A percentile compares a stretch with the other conserved stretches of the same genome.
phyloP scores from a whole-genome alignment of 2,113 vertebrate species.

The Trichomycterus rosablanca region DNA sequence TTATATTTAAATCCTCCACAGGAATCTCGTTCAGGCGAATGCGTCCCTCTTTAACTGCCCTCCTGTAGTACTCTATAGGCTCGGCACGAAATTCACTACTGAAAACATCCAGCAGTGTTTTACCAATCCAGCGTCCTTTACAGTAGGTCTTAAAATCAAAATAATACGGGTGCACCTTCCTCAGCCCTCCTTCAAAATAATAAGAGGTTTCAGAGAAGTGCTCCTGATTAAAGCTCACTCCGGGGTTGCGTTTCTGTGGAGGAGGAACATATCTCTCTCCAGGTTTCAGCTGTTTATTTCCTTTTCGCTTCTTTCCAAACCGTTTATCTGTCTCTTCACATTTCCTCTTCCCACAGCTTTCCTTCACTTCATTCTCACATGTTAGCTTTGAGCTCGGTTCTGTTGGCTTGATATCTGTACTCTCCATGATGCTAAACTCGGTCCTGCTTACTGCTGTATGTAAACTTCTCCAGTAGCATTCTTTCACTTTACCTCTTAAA shows the following conservation, averaged over 20 bases:
- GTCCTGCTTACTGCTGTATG: too few relatives aligned
- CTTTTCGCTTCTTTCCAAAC: constrained; percentile 56
- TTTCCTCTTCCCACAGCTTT: constrained; percentile 62
- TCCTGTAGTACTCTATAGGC: constrained; percentile 77
- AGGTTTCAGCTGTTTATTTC: constrained; percentile 54
- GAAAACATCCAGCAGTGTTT: constrained; percentile 83
- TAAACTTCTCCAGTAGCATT: not conserved
- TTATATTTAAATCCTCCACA: constrained; percentile 76
- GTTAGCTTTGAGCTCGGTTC: not conserved
- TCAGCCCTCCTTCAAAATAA: constrained; percentile 86
- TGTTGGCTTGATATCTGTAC: not conserved
- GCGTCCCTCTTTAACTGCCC: constrained; percentile 76
- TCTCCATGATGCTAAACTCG: constrained; percentile 55
- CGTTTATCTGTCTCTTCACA: constrained; percentile 27
- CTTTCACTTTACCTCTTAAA: not conserved
- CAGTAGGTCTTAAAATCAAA: constrained; percentile 93
- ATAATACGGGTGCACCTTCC: constrained; percentile 89
- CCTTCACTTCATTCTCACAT: not conserved
- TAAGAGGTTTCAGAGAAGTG: constrained; percentile 89
- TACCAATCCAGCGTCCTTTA: constrained; percentile 94
- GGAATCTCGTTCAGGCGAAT: constrained; percentile 83
- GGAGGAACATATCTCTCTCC: constrained; percentile 83
- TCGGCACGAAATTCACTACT: constrained; percentile 83
- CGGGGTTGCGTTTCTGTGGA: constrained; percentile 77
- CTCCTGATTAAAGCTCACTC: constrained; percentile 81